Conservation (phyloP, 2,113 vertebrate genomes). For the Cercopithecus mona region DNA sequence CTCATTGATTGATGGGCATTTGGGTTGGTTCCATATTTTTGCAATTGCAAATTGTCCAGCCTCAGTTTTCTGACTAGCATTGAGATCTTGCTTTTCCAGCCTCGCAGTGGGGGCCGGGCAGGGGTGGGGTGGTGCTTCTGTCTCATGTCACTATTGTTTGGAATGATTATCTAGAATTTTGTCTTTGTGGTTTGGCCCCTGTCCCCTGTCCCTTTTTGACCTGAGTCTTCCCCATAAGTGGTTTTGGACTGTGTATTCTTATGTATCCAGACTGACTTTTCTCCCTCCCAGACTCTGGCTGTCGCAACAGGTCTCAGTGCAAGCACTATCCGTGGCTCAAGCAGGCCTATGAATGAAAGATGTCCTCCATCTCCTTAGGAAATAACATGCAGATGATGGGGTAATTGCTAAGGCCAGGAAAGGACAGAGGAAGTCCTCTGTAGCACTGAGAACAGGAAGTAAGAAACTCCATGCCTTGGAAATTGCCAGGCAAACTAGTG, state of each 20-base stretch:
- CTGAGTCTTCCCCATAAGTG: neutral
- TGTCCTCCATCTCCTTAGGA: neutral
- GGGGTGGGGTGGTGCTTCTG: neutral
- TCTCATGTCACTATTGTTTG: neutral
- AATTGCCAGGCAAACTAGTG: neutral
- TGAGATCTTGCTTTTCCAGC: neutral
- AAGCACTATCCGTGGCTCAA: accelerated
- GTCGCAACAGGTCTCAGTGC: neutral
- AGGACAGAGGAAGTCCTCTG: neutral
- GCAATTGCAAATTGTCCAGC: too few species aligned
- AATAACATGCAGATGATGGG: neutral
- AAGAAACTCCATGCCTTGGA: neutral
- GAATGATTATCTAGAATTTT: neutral
- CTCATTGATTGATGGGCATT: too few species aligned
- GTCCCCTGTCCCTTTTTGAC: neutral
- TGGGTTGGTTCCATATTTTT: too few species aligned
- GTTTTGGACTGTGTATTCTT: neutral
- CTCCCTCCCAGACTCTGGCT: neutral
- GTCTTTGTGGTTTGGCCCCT: neutral
- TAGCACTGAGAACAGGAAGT: neutral
- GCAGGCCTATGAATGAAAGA: neutral
- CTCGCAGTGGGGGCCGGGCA: accelerated
- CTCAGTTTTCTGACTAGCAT: neutral
- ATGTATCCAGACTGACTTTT: neutral
- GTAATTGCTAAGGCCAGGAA: neutral